Conservation (phyloP, 2,797 vertebrate species). For the Catamblyrhynchus diadema region DNA sequence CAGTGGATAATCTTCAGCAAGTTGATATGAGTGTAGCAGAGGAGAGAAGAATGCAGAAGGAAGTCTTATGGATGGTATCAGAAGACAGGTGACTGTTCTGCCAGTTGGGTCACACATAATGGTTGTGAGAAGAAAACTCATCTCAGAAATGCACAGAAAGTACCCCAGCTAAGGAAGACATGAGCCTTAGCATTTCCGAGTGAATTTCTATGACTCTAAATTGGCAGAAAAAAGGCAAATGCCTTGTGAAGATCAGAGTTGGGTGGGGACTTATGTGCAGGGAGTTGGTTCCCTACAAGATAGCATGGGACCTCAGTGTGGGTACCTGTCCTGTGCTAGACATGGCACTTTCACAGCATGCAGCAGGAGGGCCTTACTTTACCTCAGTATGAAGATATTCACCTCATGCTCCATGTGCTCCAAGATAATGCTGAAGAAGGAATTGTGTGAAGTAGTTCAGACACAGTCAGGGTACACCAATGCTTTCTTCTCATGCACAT, state of each 20-base stretch:
- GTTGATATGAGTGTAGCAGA: background rate
- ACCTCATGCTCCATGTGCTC: background rate
- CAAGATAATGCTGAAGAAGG: background rate
- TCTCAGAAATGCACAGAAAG: background rate
- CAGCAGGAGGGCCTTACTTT: background rate
- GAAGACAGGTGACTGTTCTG: background rate
- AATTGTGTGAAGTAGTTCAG: background rate
- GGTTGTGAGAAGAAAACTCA: background rate
- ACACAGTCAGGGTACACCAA: background rate
- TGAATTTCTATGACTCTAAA: background rate
- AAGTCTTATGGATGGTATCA: background rate
- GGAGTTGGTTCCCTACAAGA: background rate
- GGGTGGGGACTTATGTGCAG: background rate
- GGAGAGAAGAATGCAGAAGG: background rate
- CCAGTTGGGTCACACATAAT: background rate
- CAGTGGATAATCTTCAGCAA: background rate
- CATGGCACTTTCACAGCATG: fast-evolving
- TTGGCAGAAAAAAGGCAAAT: background rate
- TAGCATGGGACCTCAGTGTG: fast-evolving
- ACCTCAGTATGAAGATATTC: background rate
- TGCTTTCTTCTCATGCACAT: background rate
- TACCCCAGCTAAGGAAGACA: background rate
- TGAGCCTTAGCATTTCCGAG: background rate
- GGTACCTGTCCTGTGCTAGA: background rate
- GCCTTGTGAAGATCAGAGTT: background rate